Conservation (phyloP, 2,888 invertebrate species). For the Athetis lepigone region DNA sequence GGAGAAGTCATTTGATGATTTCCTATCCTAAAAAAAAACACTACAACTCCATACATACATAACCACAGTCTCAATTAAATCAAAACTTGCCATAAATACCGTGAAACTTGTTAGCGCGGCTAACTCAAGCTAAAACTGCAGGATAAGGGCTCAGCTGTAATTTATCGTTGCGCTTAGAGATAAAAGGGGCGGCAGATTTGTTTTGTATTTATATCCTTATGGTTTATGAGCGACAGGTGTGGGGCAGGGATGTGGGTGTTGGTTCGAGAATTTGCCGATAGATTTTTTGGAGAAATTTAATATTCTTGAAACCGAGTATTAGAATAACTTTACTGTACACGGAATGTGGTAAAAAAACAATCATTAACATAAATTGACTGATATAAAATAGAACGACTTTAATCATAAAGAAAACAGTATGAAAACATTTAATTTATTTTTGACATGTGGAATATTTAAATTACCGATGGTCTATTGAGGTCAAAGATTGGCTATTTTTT, state of each 20-base stretch:
- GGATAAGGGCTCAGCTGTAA: slow-evolving; percentile 58
- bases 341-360: too few relatives aligned
- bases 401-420: too few relatives aligned
- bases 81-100: slow-evolving; percentile 45
- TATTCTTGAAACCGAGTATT: too few relatives aligned
- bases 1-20: too few relatives aligned
- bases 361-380: too few relatives aligned
- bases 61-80: slow-evolving; percentile 49
- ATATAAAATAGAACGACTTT: too few relatives aligned
- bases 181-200: slow-evolving; percentile 73
- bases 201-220: slow-evolving; percentile 75
- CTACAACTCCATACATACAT: slow-evolving; percentile 23
- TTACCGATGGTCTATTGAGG: too few relatives aligned
- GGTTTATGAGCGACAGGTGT: slow-evolving; percentile 80
- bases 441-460: not conserved
- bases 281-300: not conserved
- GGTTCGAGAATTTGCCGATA: slow-evolving; percentile 25
- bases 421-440: too few relatives aligned
- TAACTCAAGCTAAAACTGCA: slow-evolving; percentile 59
- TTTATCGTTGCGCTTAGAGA: slow-evolving; percentile 70
- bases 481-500: too few relatives aligned
- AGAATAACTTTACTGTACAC: too few relatives aligned
- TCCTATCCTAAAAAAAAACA: not conserved
- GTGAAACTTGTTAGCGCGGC: slow-evolving; percentile 54
- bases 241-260: slow-evolving; percentile 44